These are phyloP conservation scores for Grammomys dolichurus DNA, from an alignment of 2,113 vertebrate species.

Conservation along the genomic window DNA sequence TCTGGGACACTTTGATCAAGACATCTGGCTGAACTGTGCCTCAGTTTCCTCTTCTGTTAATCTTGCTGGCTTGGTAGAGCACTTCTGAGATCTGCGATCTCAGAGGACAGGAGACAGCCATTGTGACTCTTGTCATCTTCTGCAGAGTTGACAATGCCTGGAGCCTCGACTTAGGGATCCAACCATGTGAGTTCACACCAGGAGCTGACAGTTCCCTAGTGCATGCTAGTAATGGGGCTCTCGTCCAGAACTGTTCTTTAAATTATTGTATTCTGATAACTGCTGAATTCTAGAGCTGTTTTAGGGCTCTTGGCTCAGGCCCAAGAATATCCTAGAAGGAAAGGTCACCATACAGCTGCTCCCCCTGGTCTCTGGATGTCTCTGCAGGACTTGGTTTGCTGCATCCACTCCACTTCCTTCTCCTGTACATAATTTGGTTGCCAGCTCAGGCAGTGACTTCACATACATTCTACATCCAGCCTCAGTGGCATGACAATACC, in stretches of 20 bases:
- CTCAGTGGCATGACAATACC: neutral
- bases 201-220: neutral
- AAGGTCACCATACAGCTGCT: accelerated
- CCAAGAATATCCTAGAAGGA: neutral
- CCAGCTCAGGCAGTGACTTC: neutral
- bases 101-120: too few relatives aligned
- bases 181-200: neutral
- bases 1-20: neutral
- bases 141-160: too few relatives aligned
- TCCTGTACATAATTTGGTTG: accelerated
- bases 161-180: neutral
- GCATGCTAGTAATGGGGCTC: neutral
- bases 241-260: neutral
- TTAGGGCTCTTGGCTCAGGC: neutral
- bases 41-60: neutral
- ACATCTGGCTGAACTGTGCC: neutral
- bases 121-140: neutral
- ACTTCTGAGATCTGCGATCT: neutral
- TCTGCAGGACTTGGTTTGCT: neutral
- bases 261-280: too few relatives aligned
- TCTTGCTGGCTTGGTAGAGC: neutral
- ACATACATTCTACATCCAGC: neutral
- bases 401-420: too few relatives aligned
- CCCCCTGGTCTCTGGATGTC: neutral
- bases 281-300: neutral